Base-by-base conservation (phyloP, 2,797 vertebrate species). In the Galaxias olidus region DNA sequence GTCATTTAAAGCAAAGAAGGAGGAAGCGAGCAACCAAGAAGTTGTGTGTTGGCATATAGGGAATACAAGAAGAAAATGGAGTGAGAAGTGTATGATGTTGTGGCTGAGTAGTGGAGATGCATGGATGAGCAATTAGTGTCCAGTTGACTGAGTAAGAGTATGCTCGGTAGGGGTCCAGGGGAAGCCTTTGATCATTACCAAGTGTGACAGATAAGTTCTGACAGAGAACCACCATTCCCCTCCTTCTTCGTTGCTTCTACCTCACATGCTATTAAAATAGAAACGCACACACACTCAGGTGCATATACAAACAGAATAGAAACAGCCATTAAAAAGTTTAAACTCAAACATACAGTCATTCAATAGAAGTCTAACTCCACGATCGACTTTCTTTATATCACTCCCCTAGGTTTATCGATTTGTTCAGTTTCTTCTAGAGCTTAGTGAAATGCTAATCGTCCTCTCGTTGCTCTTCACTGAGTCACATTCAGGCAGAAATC, bases 151-250 rank as follows among this genome's bases (percentile, higher is more conserved):
- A 75, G 87, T 88, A 83, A 82, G 87, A 82, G 86, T 86, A 75
- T 82, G 81, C 88, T 69, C 70, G 82, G 87, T 80, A 81, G 90
- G 90, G 87, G 89, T 92, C 88, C 81, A 82, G 75, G 74, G 56
- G 83, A 84, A 84, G 64, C 86, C 91, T 91, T 91, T 91, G 91
- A 92, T 92, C 91, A 91, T 89, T 89, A 91, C 85, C 4, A 72
- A 86, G 87, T 90, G 91, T 88, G 86, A 89, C 89, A 90, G 89
- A 91, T 80, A 85, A 87, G 80, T 88, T 91, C 90, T 91, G 91
- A 92, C 89, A 90, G 85, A 86, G 78, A 84, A 79, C 81, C 72
- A 69, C 61, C 60, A 51, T 70, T 76, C 71, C 70, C 58, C 57
- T 46, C 49, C 18, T 65, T 49, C 59, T 62, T 72, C 52, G 40